phyloP scores from a whole-genome alignment of 2,113 vertebrate genomes.

The Callocephalon fimbriatum region DNA sequence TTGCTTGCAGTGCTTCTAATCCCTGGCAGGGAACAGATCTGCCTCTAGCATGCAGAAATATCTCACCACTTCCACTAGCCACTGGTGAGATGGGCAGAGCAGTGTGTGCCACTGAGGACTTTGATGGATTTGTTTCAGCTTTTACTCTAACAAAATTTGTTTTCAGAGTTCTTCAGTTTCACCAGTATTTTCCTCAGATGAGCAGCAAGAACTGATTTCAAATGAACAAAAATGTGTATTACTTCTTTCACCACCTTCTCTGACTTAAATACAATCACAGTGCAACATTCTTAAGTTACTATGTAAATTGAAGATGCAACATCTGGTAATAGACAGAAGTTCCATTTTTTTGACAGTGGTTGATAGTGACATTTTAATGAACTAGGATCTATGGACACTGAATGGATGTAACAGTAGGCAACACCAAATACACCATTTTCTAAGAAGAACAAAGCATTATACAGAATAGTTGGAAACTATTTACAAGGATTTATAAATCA shows the following conservation, averaged over 20 bases:
- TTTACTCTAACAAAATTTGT: background rate
- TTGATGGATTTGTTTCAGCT: background rate
- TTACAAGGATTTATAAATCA: background rate
- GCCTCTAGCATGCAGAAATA: background rate
- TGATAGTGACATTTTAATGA: background rate
- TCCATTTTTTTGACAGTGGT: background rate
- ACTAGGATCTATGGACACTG: background rate
- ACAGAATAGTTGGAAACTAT: background rate
- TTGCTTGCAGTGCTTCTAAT: background rate
- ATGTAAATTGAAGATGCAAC: background rate
- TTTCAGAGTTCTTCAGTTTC: background rate
- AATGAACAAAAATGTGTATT: background rate
- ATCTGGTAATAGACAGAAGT: background rate
- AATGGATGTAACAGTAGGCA: background rate
- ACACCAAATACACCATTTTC: background rate
- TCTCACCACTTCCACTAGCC: background rate
- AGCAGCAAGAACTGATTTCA: background rate
- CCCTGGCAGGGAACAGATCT: background rate
- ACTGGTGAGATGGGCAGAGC: background rate
- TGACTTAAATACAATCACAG: background rate
- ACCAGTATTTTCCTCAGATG: background rate
- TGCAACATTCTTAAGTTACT: background rate
- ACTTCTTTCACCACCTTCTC: background rate
- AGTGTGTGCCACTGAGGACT: fast-evolving
- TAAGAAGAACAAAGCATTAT: background rate